These are phyloP conservation scores for Diglossa cyanea DNA, from an alignment of 2,797 vertebrate genomes.

Conservation along the genomic window DNA sequence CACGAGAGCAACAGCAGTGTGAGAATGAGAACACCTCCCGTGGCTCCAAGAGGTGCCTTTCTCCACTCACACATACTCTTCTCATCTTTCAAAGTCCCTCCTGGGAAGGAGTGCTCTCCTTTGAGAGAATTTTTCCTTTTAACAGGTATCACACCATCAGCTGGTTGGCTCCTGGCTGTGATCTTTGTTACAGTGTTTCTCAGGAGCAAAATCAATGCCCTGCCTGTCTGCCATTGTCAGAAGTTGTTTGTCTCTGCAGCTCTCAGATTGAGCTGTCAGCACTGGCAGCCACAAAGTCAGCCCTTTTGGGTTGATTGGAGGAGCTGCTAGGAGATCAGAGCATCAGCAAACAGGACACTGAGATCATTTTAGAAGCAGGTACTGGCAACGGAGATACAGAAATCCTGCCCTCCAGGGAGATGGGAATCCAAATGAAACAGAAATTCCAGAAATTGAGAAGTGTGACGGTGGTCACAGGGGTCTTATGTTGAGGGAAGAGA, in stretches of 20 bases:
- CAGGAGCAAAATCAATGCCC: background rate
- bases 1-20: rapidly evolving
- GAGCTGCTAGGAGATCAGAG: background rate
- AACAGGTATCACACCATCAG: background rate
- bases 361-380: background rate
- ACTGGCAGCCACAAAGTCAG: background rate
- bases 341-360: background rate
- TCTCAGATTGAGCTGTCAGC: background rate
- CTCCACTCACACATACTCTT: rapidly evolving
- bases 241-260: background rate
- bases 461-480: too few species aligned
- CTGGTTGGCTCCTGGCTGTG: background rate
- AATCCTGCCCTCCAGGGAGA: background rate
- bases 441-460: background rate
- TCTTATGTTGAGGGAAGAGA: too few species aligned
- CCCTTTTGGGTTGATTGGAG: background rate
- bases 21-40: rapidly evolving
- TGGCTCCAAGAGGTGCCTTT: background rate
- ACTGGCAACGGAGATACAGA: background rate
- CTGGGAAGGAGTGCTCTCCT: background rate
- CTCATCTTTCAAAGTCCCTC: background rate
- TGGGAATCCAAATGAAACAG: background rate
- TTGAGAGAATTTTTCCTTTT: background rate
- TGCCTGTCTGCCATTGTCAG: background rate
- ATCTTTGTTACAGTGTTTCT: background rate